Evolutionary conservation across 1,140 invertebrate species (phyloP).

Genomic region (Andricus grossulariae): DNA sequence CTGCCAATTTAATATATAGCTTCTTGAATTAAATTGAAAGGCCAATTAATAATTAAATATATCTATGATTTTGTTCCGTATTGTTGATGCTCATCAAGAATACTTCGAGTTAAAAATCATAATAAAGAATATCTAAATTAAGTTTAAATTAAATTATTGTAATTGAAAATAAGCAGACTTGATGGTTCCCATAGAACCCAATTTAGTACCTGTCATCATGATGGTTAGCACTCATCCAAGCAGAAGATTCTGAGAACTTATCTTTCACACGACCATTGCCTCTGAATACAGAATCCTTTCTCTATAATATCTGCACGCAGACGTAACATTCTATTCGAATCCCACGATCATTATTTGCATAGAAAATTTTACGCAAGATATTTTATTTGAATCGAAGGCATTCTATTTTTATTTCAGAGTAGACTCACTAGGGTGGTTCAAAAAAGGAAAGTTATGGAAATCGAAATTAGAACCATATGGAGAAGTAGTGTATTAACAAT

Average conservation of each 20-base stretch:
- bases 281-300: conserved; percentile 11
- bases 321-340: conserved; percentile 12
- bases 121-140: no score
- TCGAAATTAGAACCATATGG: no score
- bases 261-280: conserved; percentile 7
- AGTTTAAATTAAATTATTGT: background rate
- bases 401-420: background rate
- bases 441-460: no score
- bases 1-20: no score
- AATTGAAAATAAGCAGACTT: background rate
- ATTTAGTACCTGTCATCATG: conserved; percentile 38
- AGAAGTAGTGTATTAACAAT: no score
- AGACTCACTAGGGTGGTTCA: no score
- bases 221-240: background rate
- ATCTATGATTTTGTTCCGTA: no score
- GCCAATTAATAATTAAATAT: no score
- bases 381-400: background rate
- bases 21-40: no score
- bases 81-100: no score
- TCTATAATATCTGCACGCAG: background rate
- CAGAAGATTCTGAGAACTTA: conserved; percentile 10
- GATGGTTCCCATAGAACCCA: conserved; percentile 31
- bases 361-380: background rate
- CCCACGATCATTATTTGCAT: conserved; percentile 12
- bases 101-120: no score